Percentiles rank a stretch among this genome's conserved stretches.
Conservation (phyloP, 2,113 vertebrate species). For the Engystomops pustulosus region DNA sequence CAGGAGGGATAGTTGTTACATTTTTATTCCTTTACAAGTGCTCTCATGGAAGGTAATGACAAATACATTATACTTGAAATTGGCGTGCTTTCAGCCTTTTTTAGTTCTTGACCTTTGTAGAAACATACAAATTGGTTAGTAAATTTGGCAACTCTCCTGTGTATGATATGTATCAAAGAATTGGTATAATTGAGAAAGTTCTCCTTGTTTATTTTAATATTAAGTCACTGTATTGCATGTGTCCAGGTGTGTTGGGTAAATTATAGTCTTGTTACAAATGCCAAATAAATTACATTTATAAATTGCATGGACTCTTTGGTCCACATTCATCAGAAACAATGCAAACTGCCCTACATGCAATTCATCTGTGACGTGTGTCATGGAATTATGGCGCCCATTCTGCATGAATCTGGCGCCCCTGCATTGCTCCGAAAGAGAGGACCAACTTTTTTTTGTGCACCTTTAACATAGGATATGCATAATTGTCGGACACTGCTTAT, state of each 20-base stretch:
- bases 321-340: no score
- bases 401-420: no score
- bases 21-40: constrained; percentile 30
- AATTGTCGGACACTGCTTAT: no score
- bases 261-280: not conserved
- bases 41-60: constrained; percentile 30
- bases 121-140: constrained; percentile 12
- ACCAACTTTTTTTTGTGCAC: no score
- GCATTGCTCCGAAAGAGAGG: no score
- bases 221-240: not conserved
- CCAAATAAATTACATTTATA: not conserved
- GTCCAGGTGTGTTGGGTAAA: not conserved
- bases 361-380: no score
- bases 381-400: no score
- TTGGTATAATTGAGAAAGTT: no score
- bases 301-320: no score
- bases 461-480: no score
- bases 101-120: constrained; percentile 20
- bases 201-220: not conserved
- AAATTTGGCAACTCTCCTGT: not conserved
- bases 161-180: no score
- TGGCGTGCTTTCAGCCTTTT: not conserved
- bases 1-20: not conserved
- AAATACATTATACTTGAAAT: not conserved
- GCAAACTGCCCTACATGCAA: no score